Conservation (phyloP, 2,797 vertebrate genomes). For the Catamblyrhynchus diadema region DNA sequence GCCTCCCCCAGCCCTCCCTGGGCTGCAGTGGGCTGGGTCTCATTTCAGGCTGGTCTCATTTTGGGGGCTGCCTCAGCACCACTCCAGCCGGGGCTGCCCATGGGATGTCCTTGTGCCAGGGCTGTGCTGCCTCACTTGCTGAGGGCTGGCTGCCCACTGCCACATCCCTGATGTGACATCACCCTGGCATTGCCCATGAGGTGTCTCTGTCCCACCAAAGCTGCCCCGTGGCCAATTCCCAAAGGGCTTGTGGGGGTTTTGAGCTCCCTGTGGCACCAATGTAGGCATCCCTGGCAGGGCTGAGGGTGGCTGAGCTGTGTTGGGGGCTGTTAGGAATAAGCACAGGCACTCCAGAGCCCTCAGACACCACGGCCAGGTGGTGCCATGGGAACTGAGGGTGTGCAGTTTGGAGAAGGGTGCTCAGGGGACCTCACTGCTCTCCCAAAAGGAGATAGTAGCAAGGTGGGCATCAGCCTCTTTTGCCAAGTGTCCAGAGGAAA, state of each 20-base stretch:
- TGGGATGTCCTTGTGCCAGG: accelerated
- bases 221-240: accelerated
- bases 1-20: accelerated
- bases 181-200: neutral
- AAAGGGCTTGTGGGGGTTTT: neutral
- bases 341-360: neutral
- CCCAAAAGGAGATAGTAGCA: neutral
- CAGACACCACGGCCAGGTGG: accelerated
- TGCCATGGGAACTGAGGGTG: neutral
- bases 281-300: too few species aligned
- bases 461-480: neutral
- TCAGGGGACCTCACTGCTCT: neutral
- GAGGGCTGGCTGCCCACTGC: neutral
- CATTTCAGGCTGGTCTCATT: neutral
- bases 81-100: accelerated
- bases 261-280: neutral
- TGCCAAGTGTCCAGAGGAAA: neutral
- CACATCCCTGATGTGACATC: neutral
- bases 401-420: neutral
- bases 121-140: accelerated
- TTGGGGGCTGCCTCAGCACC: accelerated
- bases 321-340: neutral
- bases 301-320: accelerated
- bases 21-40: neutral
- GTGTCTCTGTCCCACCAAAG: neutral